Percentiles rank a stretch among this genome's conserved stretches.
phyloP scores from a whole-genome alignment of 2,797 vertebrate genomes.

The Pteronotus mesoamericanus region DNA sequence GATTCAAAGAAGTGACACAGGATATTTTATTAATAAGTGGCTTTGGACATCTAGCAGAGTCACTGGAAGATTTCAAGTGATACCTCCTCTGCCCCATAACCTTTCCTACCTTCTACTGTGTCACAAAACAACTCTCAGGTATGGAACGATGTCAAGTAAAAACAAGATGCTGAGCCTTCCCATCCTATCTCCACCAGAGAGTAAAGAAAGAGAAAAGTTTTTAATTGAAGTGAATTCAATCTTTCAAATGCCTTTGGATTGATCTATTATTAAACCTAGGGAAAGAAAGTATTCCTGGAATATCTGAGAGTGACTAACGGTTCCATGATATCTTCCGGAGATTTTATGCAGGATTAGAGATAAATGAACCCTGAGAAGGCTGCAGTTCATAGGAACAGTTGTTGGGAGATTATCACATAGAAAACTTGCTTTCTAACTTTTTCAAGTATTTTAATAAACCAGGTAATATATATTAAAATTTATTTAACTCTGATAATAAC shows the following conservation, averaged over 20 bases:
- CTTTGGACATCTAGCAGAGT: not conserved
- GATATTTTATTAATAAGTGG: not conserved
- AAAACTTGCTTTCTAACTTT: not conserved
- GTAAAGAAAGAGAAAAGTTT: not conserved
- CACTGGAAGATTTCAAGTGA: not conserved
- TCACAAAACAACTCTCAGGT: not conserved
- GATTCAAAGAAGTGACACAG: not conserved
- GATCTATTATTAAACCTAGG: not conserved
- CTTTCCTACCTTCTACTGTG: not conserved
- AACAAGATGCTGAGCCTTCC: not conserved
- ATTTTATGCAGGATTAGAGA: not conserved
- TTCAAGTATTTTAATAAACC: not conserved
- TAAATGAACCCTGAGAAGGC: not conserved
- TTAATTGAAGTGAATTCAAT: not conserved
- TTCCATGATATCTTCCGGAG: not conserved
- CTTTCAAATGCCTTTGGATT: not conserved
- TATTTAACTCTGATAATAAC: not conserved
- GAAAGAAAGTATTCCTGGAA: not conserved
- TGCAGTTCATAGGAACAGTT: not conserved
- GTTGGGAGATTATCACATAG: not conserved
- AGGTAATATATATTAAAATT: not conserved
- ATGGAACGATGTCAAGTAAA: not conserved
- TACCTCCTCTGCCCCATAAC: not conserved
- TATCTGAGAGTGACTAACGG: not conserved
- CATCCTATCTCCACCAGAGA: not conserved